Percentiles rank a stretch among this genome's conserved stretches.
Evolutionary conservation across 2,113 vertebrate species (phyloP).

Genomic region (Trematomus loennbergii): DNA sequence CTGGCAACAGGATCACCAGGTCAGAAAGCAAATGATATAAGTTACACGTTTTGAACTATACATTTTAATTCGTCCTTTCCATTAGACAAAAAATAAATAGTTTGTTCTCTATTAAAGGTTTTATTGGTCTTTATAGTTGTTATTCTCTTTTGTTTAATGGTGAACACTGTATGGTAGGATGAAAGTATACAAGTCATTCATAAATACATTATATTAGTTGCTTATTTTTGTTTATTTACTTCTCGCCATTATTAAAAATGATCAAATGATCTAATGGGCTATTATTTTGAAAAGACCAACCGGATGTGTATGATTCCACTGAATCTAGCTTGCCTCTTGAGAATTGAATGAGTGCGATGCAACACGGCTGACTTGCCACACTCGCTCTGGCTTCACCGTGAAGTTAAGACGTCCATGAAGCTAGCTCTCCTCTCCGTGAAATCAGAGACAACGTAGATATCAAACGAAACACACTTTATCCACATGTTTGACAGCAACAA

Average conservation of each 20-base stretch:
- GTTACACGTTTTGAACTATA: too few relatives aligned
- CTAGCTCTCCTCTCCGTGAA: neutral
- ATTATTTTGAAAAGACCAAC: conserved; percentile 50
- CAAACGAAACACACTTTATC: neutral
- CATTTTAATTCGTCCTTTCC: too few relatives aligned
- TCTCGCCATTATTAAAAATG: neutral
- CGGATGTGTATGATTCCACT: neutral
- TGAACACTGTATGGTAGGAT: neutral
- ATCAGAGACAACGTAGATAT: neutral
- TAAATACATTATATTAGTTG: neutral
- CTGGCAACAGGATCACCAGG: neutral
- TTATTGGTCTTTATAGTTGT: too few relatives aligned
- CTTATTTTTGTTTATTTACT: neutral
- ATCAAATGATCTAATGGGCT: neutral
- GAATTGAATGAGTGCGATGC: neutral
- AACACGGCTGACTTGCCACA: conserved; percentile 28
- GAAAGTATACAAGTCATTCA: too few relatives aligned
- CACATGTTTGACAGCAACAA: neutral
- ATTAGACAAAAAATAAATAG: too few relatives aligned
- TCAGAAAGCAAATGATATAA: too few relatives aligned
- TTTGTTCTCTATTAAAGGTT: too few relatives aligned
- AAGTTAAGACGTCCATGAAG: conserved; percentile 35
- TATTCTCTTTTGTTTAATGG: too few relatives aligned
- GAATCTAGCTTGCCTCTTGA: neutral
- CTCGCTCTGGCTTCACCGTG: conserved; percentile 15